Base-by-base conservation (phyloP, 2,888 invertebrate genomes). In the Allygus modestus region DNA sequence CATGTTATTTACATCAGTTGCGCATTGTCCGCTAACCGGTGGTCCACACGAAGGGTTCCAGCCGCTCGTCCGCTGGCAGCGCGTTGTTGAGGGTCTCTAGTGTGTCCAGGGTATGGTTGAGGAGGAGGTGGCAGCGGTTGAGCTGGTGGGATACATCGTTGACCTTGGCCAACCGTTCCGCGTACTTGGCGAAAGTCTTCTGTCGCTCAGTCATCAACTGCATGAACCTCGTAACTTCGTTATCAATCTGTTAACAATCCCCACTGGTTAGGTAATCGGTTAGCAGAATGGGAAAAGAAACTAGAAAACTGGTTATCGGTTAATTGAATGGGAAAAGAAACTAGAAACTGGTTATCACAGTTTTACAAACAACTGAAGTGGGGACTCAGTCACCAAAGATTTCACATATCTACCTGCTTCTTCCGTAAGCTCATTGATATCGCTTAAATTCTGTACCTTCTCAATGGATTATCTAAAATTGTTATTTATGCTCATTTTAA, bases 11-110 rank as follows among this genome's bases (percentile, higher is more conserved):
- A 37, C 37, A 37, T 11, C 11, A 37, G 17, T 46, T 46, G 17
- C 46, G 20, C 4, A 23, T 2, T 15, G 26, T 20, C 4, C 17
- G 73, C 88, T 89, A 93, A 88, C 95, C 94, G 15, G 95, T 95
- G n/a, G 94, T 96, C 97, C 97, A 97, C 0, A 96, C 94, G 89
- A 98, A 98, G 0, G 97, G 96, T 89, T 97, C 97, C 58, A 98
- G 91, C 17, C 97, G 93, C 87, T 97, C 96, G 23, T 95, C 95
- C 75, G 95, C 93, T 33, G 97, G 97, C 43, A 98, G 91, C 86
- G 95, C 91, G 88, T 95, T 94, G 89, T 98, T 98, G 69, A 98
- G 92, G 20, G 95, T 94, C 89, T 98, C 97, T 89, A 97, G 93
- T 77, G 96, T 96, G 89, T 96, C 97, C 0, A 98, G 91, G 0